Evolutionary conservation across 2,888 invertebrate genomes (phyloP).

Genomic region (Latrodectus hesperus): DNA sequence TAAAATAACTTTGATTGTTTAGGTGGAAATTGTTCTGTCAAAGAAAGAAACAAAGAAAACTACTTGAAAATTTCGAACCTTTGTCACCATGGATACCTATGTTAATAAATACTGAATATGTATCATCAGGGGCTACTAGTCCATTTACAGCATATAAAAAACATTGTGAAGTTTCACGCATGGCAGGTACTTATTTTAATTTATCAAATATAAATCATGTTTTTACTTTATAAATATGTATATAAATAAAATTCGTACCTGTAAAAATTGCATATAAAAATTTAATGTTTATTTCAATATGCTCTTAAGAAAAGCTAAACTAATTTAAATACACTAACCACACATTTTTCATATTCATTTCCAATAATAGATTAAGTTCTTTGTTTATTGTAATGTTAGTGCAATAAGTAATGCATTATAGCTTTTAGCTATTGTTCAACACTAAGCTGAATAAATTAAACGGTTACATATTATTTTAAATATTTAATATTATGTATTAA

Average conservation of each 20-base stretch:
- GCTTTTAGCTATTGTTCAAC: no score
- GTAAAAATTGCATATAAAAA: neutral
- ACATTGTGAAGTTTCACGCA: slow-evolving; percentile 30
- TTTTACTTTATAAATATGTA: neutral
- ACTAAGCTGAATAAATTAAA: no score
- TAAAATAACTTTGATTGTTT: neutral
- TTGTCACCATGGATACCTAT: slow-evolving; percentile 59
- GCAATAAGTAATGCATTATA: no score
- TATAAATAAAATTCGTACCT: neutral
- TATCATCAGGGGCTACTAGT: slow-evolving; percentile 43
- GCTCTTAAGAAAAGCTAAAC: no score
- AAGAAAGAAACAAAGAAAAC: slow-evolving; percentile 25
- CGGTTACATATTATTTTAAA: no score
- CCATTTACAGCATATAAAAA: slow-evolving; percentile 46
- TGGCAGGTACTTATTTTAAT: slow-evolving; percentile 20
- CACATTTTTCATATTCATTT: no score
- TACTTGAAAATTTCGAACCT: slow-evolving; percentile 24
- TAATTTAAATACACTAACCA: no score
- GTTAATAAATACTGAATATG: slow-evolving; percentile 39
- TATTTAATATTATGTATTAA: no score
- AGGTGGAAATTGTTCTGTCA: slow-evolving; percentile 56
- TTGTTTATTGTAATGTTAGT: no score
- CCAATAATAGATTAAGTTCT: no score
- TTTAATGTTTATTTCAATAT: no score
- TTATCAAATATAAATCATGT: neutral